Conservation (phyloP, 2,113 vertebrate genomes). For the Tragelaphus buxtoni region DNA sequence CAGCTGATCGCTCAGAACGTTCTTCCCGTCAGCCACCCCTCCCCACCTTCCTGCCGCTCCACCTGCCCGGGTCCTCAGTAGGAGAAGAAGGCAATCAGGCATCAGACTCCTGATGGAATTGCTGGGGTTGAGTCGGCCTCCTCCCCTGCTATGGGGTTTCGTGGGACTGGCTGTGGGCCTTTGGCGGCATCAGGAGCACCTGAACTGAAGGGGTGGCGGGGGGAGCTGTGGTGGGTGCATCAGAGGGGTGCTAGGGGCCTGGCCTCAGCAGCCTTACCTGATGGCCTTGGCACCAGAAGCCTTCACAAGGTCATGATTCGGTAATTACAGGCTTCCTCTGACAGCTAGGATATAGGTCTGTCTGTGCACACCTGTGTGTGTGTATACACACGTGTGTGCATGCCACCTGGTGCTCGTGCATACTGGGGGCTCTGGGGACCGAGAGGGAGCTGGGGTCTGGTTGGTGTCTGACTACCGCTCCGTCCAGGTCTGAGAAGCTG, state of each 20-base stretch:
- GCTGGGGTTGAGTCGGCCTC: neutral
- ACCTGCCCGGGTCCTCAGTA: no score
- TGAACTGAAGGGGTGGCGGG: neutral
- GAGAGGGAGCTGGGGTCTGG: no score
- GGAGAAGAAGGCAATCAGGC: neutral
- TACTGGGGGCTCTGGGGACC: neutral
- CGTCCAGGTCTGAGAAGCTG: neutral
- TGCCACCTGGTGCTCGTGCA: neutral
- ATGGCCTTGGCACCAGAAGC: neutral
- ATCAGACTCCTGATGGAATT: neutral
- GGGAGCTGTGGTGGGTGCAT: rapidly evolving
- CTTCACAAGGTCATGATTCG: neutral
- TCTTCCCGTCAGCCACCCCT: neutral
- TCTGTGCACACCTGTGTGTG: no score
- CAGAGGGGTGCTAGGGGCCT: neutral
- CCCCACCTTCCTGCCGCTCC: neutral
- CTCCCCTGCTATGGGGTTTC: neutral
- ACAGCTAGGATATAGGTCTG: neutral
- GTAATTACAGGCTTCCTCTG: neutral
- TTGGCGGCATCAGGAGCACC: neutral
- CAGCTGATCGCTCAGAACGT: neutral
- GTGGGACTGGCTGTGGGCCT: neutral
- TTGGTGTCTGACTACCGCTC: neutral
- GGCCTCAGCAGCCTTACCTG: neutral
- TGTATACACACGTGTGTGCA: no score